Evolutionary conservation across 2,888 invertebrate genomes (phyloP).

Genomic region (Ephialtes manifestator): DNA sequence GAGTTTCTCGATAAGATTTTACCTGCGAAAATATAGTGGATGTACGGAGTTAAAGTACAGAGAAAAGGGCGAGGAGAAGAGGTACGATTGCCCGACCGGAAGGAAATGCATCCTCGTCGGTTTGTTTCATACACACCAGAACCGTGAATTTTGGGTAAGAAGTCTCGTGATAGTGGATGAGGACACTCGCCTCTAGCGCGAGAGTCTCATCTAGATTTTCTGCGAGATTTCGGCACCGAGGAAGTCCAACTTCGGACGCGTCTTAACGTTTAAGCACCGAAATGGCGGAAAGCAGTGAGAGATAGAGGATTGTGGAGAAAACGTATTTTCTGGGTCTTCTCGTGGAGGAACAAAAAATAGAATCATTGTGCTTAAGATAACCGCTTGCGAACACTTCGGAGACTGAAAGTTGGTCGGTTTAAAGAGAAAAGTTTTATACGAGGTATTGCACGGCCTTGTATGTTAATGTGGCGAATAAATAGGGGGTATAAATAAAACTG

Average conservation of each 20-base stretch:
- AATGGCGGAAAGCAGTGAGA: constrained; percentile 9
- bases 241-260: constrained; percentile 54
- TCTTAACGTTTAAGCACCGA: constrained; percentile 54
- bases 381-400: constrained; percentile 20
- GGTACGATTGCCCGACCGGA: constrained; percentile 42
- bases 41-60: not conserved
- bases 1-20: constrained; percentile 59
- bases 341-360: constrained; percentile 50
- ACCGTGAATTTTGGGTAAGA: constrained; percentile 19
- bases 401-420: constrained; percentile 24
- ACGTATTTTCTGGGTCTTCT: constrained; percentile 31
- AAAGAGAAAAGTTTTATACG: constrained; percentile 42
- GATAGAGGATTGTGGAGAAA: constrained; percentile 8
- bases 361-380: constrained; percentile 77
- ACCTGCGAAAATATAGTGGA: constrained; percentile 29
- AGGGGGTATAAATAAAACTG: not conserved
- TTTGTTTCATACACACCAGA: constrained; percentile 26
- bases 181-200: constrained; percentile 37
- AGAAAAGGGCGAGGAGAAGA: not conserved
- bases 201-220: constrained; percentile 77
- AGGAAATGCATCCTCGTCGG: constrained; percentile 40
- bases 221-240: constrained; percentile 73
- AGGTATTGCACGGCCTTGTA: constrained; percentile 3
- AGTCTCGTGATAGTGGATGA: not conserved
- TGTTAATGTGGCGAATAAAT: not conserved